Evolutionary conservation across 92 coral and sea anemone species (phyloP).

Genomic region (Phenganax stokvisi): DNA sequence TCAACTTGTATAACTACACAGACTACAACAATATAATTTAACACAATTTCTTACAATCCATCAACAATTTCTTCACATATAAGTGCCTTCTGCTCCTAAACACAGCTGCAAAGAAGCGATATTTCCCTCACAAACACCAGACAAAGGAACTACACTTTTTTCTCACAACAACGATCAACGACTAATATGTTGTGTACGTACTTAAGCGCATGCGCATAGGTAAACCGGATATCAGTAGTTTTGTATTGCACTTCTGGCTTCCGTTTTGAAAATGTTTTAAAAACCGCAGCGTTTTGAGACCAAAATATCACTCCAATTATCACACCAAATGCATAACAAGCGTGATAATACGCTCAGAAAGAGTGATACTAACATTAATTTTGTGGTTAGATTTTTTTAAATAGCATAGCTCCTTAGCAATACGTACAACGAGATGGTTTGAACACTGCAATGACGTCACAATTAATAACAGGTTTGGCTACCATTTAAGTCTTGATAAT

Average conservation of each 20-base stretch:
- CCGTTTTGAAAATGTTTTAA: neutral
- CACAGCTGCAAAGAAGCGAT: neutral
- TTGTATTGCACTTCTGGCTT: neutral
- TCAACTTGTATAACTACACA: neutral
- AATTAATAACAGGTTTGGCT: too few species aligned
- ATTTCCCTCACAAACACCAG: constrained; percentile 1
- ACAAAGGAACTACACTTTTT: neutral
- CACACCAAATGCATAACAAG: neutral
- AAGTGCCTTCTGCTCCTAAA: neutral
- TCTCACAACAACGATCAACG: neutral
- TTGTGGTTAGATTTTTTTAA: too few species aligned
- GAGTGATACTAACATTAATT: neutral
- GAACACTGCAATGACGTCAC: too few species aligned
- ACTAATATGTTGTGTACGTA: neutral
- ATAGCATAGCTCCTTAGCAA: too few species aligned
- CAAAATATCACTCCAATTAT: neutral
- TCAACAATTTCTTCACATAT: neutral
- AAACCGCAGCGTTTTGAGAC: neutral
- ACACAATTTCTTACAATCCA: neutral
- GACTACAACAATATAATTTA: neutral
- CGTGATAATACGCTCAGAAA: neutral
- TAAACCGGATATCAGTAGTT: neutral
- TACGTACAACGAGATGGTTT: too few species aligned
- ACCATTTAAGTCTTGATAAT: too few species aligned
- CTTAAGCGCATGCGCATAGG: neutral